phyloP scores from a whole-genome alignment of 2,113 vertebrate genomes.

The Carlito syrichta region DNA sequence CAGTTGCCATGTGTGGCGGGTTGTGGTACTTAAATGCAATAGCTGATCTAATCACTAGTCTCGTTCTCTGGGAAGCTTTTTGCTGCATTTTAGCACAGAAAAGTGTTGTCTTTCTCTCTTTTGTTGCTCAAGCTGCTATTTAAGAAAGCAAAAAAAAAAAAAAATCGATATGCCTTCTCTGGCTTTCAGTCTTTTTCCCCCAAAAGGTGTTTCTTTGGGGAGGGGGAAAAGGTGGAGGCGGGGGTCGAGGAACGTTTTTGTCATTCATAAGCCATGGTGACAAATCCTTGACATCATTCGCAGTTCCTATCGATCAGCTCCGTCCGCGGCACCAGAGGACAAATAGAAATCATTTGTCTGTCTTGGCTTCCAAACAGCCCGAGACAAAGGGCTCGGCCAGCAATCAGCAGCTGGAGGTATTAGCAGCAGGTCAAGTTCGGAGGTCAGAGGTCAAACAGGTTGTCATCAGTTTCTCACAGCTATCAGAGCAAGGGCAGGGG shows the following conservation, averaged over 20 bases:
- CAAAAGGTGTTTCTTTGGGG: constrained; percentile 88
- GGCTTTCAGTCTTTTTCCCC: constrained; percentile 95
- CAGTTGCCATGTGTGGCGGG: constrained; percentile 74
- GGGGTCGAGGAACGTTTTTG: constrained; percentile 86
- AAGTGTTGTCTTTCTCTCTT: constrained; percentile 93
- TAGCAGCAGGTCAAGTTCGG: constrained; percentile 90
- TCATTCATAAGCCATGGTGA: constrained; percentile 97
- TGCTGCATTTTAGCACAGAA: constrained; percentile 97
- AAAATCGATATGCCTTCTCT: constrained; percentile 97
- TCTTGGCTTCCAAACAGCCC: constrained; percentile 88
- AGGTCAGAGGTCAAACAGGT: constrained; percentile 89
- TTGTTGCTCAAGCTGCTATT: constrained; percentile 95
- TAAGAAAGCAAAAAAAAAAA: constrained; percentile 90
- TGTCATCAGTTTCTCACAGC: constrained; percentile 87
- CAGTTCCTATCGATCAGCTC: constrained; percentile 97
- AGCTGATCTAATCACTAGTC: constrained; percentile 92
- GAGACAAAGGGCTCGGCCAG: constrained; percentile 90
- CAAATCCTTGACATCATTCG: constrained; percentile 99
- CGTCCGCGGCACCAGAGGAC: constrained; percentile 92
- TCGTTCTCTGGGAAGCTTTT: constrained; percentile 92
- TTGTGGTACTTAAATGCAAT: constrained; percentile 88
- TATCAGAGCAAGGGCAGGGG: constrained; percentile 76
- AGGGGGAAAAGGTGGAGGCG: background rate
- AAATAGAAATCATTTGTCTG: constrained; percentile 99
- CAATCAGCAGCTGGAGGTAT: constrained; percentile 94